Base-by-base conservation (phyloP, 1,140 invertebrate genomes). In the Acromyrmex charruanus region DNA sequence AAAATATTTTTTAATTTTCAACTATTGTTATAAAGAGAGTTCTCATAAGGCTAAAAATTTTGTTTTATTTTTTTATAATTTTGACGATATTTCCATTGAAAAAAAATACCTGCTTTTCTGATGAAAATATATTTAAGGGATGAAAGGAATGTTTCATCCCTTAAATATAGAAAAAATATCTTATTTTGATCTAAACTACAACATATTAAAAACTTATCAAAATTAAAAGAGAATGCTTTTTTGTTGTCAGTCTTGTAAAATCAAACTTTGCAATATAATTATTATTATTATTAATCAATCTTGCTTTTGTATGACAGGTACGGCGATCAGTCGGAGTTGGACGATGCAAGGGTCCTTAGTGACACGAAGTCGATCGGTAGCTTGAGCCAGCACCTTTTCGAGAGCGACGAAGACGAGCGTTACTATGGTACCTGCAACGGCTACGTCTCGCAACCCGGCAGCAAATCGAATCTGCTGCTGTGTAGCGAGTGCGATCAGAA, bases 301-400 rank as follows among this genome's bases (percentile, higher is more conserved):
- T 12, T 16, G 16, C 49, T 10, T 0, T 89, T 77, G 6, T 51
- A 16, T 0, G 49, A 14, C 10, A 90, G 89, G 21, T 84, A 85
- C 25, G 85, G 80, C 1, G 89, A 66, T 81, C 69, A 61, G 10
- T 86, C 90, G 3, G 81, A 85, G 4, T 39, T 63, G 39, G 80
- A 90, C 31, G 88, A 79, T 4, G 61, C 71, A 5, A 90, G 75
- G n/a, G 25, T 90, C 31, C 79, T 88, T 10, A 94, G 93, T 55
- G 94, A 94, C 74, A 92, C 88, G 0, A 94, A 94, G 74, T 95
- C 94, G n/a, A 95, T 95, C 53, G 95, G 94, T 55, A 95, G 94
- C 85, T 87, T 95, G 12, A 95, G 94, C 68, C 94, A 95, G 77
- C 92, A 93, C 18, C 79, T 95, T 9, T 95, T 95, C 71, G 94